These are phyloP conservation scores for Vicugna pacos DNA, from an alignment of 2,113 vertebrate species.

Conservation along the genomic window DNA sequence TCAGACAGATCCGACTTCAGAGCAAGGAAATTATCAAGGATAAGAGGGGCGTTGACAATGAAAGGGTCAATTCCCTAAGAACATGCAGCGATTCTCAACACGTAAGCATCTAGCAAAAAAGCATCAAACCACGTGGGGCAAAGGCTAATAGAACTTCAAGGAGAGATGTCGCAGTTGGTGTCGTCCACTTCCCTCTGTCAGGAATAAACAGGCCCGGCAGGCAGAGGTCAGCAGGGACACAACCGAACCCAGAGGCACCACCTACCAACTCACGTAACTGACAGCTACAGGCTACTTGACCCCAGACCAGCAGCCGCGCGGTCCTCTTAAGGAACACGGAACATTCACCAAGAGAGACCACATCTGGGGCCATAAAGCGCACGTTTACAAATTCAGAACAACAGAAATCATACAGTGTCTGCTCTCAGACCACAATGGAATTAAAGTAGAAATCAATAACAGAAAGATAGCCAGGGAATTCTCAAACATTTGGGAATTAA, in stretches of 20 bases:
- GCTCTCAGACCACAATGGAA: background rate
- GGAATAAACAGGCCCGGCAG: rapidly evolving
- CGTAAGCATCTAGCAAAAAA: rapidly evolving
- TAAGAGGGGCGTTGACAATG: too few species aligned
- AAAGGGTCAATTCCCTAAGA: background rate
- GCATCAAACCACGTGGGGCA: rapidly evolving
- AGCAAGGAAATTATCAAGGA: background rate
- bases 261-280: rapidly evolving
- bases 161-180: background rate
- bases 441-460: background rate
- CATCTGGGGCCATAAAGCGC: background rate
- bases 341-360: background rate
- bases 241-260: rapidly evolving
- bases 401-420: too few species aligned
- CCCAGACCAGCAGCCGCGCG: rapidly evolving
- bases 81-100: rapidly evolving
- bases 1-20: background rate
- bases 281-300: rapidly evolving
- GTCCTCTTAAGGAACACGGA: background rate
- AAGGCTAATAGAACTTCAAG: background rate
- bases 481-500: background rate
- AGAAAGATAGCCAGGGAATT: background rate
- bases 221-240: background rate
- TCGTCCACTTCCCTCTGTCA: too few species aligned
- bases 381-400: background rate